These are phyloP conservation scores for Scaptomyza reducta DNA, from an alignment of 2,888 invertebrate genomes.

Conservation along the genomic window DNA sequence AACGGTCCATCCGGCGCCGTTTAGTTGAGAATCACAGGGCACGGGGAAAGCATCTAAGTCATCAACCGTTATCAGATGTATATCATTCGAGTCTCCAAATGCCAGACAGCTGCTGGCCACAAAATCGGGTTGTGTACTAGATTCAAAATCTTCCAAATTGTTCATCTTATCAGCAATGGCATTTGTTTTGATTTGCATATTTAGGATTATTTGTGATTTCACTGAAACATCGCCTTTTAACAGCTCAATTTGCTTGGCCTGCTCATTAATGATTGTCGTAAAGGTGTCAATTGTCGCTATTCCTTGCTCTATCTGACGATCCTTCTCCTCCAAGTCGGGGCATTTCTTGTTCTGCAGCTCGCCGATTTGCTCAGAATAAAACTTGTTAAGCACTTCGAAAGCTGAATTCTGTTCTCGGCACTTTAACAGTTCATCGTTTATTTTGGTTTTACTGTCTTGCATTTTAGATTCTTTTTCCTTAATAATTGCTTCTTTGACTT, in stretches of 20 bases:
- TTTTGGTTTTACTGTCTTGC: conserved; percentile 7
- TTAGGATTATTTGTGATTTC: conserved; percentile 37
- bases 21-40: conserved; percentile 32
- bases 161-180: conserved; percentile 4
- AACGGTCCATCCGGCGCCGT: conserved; percentile 87
- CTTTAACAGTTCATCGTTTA: conserved; percentile 22
- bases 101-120: conserved; percentile 33
- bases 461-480: conserved; percentile 15
- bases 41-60: conserved; percentile 29
- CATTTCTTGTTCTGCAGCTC: conserved; percentile 15
- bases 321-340: conserved; percentile 20
- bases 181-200: conserved; percentile 28
- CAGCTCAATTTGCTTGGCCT: conserved; percentile 31
- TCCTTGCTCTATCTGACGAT: conserved; percentile 23
- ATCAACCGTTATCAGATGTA: conserved; percentile 30
- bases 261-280: conserved; percentile 39
- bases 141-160: conserved; percentile 17
- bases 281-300: conserved; percentile 22
- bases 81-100: conserved; percentile 18
- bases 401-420: conserved; percentile 34
- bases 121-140: neutral
- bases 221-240: conserved; percentile 26
- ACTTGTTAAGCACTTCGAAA: conserved; percentile 30
- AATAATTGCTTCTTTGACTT: conserved; percentile 32
- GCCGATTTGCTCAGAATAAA: conserved; percentile 36